A percentile compares a stretch with the other conserved stretches of the same genome.
Evolutionary conservation across 1,140 invertebrate species (phyloP).

Genomic region (Stegodyphus mimosarum): DNA sequence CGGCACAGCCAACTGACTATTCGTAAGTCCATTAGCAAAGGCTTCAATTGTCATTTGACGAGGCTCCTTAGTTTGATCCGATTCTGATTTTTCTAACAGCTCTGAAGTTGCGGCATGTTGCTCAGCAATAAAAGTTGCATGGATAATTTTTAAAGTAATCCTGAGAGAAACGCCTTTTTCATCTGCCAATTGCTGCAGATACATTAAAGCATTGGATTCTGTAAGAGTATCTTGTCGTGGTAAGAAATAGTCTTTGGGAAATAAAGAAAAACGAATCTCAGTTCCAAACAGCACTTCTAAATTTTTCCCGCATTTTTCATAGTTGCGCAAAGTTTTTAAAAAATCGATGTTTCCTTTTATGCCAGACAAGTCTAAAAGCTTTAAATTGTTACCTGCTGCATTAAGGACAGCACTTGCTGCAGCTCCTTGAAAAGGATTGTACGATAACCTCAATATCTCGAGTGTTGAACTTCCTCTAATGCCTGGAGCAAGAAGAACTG

Average conservation of each 20-base stretch:
- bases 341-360: slow-evolving; percentile 17
- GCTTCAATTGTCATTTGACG: slow-evolving; percentile 2
- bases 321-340: neutral
- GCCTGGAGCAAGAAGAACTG: neutral
- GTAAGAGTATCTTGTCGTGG: neutral
- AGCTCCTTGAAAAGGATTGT: slow-evolving; percentile 11
- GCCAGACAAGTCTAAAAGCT: slow-evolving; percentile 13
- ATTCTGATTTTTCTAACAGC: neutral
- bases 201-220: neutral
- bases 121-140: slow-evolving; percentile 1
- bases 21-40: slow-evolving; percentile 1
- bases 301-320: slow-evolving; percentile 8
- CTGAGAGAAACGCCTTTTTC: slow-evolving; percentile 30
- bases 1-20: neutral
- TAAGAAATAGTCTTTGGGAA: neutral
- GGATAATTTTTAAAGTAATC: slow-evolving; percentile 18
- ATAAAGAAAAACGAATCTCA: slow-evolving; percentile 1
- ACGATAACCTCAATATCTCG: neutral
- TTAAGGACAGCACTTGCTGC: neutral
- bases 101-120: neutral
- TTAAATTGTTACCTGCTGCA: neutral
- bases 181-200: slow-evolving; percentile 7
- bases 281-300: slow-evolving; percentile 26
- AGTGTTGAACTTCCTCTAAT: slow-evolving; percentile 17
- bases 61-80: neutral